Evolutionary conservation across 2,113 vertebrate genomes (phyloP).

Genomic region (Aegithalos caudatus): DNA sequence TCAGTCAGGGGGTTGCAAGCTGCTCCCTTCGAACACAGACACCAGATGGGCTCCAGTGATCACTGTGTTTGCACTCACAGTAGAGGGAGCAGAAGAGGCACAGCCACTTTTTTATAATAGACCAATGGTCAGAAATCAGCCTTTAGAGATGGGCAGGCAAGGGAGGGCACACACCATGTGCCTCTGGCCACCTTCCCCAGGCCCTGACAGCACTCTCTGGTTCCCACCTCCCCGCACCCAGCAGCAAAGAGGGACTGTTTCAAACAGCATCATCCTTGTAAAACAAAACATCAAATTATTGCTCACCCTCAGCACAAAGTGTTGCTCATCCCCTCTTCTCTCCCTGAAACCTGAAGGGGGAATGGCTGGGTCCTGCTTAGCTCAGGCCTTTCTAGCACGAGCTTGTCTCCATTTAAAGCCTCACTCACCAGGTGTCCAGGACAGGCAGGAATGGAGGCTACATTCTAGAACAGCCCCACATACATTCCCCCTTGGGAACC

Average conservation of each 20-base stretch:
- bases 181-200: too few relatives aligned
- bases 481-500: neutral
- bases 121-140: neutral
- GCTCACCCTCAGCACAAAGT: neutral
- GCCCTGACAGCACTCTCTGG: neutral
- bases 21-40: neutral
- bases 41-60: neutral
- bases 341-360: neutral
- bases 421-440: rapidly evolving
- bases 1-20: neutral
- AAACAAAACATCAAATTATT: neutral
- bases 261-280: neutral
- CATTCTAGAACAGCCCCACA: neutral
- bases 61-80: neutral
- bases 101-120: neutral
- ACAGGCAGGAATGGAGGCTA: neutral
- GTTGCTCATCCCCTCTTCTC: neutral
- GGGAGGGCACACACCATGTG: rapidly evolving
- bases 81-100: neutral
- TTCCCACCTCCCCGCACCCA: neutral
- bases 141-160: neutral
- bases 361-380: neutral
- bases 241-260: neutral
- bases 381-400: neutral
- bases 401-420: neutral